phyloP scores from a whole-genome alignment of 2,888 invertebrate species.

The Sesamia inferens region DNA sequence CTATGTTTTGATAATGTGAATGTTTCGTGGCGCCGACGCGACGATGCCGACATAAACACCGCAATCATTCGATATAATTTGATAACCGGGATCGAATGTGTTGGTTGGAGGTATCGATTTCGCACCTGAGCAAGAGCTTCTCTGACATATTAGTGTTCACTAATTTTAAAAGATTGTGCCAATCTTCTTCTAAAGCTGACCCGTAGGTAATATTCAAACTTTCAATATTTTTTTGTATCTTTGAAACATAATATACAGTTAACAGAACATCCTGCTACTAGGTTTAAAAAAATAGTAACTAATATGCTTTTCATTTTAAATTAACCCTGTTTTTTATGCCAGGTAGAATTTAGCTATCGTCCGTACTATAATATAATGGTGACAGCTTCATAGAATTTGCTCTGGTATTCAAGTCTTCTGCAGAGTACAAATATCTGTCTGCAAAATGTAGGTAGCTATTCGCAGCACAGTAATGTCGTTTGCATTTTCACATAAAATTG shows the following conservation, averaged over 20 bases:
- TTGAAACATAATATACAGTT: background rate
- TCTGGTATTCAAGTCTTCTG: constrained; percentile 24
- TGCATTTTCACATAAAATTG: constrained; percentile 7
- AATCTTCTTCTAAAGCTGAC: constrained; percentile 23
- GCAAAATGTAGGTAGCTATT: constrained; percentile 9
- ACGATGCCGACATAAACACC: constrained; percentile 59
- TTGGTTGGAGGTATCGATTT: constrained; percentile 58
- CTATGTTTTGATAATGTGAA: constrained; percentile 61
- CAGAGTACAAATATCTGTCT: constrained; percentile 27
- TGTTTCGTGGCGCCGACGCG: constrained; percentile 67
- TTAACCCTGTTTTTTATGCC: constrained; percentile 24
- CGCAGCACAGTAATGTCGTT: background rate
- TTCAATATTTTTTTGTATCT: background rate
- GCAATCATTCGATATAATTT: constrained; percentile 69
- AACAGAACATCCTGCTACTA: background rate
- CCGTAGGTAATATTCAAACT: background rate
- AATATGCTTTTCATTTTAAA: constrained; percentile 11
- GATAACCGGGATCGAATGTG: constrained; percentile 51
- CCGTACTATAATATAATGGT: constrained; percentile 6
- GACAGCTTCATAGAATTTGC: constrained; percentile 24
- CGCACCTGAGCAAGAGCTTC: constrained; percentile 60
- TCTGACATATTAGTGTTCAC: constrained; percentile 46
- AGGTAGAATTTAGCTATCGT: constrained; percentile 11
- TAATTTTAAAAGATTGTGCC: constrained; percentile 27
- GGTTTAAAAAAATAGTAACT: background rate